Evolutionary conservation across 2,113 vertebrate species (phyloP).

Genomic region (Anolis carolinensis): DNA sequence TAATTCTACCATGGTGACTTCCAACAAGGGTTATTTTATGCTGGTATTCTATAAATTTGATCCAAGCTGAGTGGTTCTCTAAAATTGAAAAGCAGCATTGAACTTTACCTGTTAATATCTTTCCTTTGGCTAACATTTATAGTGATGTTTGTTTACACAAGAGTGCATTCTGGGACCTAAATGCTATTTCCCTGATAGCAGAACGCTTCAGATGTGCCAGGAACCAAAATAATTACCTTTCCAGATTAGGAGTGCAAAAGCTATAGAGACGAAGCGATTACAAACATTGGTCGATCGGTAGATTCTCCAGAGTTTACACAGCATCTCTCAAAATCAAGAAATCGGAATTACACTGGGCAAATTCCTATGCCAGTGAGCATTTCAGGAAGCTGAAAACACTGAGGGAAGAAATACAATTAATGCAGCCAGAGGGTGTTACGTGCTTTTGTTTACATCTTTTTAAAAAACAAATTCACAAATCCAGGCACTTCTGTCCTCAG

Average conservation of each 20-base stretch:
- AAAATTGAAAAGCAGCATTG: slow-evolving; percentile 37
- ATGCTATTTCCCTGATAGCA: slow-evolving; percentile 31
- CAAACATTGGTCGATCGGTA: neutral
- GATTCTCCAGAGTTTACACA: slow-evolving; percentile 26
- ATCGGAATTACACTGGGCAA: slow-evolving; percentile 24
- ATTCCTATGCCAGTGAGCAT: slow-evolving; percentile 6
- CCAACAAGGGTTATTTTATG: slow-evolving; percentile 17
- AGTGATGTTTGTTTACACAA: slow-evolving; percentile 48
- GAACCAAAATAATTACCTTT: slow-evolving; percentile 29
- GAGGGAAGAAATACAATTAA: slow-evolving; percentile 33
- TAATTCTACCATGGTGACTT: slow-evolving; percentile 16
- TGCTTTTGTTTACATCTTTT: too few species aligned
- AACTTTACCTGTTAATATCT: slow-evolving; percentile 19
- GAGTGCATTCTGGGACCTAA: slow-evolving; percentile 16
- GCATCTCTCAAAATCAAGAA: slow-evolving; percentile 19
- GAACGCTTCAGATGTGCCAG: slow-evolving; percentile 13
- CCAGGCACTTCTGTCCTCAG: neutral
- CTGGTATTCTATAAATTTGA: slow-evolving; percentile 27
- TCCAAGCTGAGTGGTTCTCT: slow-evolving; percentile 21
- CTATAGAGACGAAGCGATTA: slow-evolving; percentile 23
- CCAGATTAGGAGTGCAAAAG: slow-evolving; percentile 31
- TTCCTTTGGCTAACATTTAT: slow-evolving; percentile 21
- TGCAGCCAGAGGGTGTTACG: neutral
- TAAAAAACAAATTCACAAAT: neutral
- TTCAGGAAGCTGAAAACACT: slow-evolving; percentile 14